Conservation (phyloP, 1,140 invertebrate genomes). For the Leptinotarsa lineolata region DNA sequence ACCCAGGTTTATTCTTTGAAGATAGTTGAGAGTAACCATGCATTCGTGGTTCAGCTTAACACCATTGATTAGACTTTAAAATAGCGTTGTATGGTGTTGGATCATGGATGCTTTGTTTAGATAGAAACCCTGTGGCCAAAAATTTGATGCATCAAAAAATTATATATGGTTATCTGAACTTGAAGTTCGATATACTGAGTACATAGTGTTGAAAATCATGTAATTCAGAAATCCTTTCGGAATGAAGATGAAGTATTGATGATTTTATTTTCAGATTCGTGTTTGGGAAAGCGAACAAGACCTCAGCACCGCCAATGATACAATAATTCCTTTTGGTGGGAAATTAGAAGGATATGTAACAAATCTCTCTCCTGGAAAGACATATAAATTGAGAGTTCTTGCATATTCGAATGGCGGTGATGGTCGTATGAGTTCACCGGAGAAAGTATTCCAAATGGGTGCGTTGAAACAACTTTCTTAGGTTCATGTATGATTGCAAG, state of each 20-base stretch:
- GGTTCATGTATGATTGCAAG: not conserved
- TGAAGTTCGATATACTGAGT: too few relatives aligned
- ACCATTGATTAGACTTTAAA: too few relatives aligned
- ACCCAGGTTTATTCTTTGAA: too few relatives aligned
- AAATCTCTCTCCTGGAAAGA: conserved; percentile 81
- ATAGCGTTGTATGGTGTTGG: too few relatives aligned
- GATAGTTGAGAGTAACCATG: too few relatives aligned
- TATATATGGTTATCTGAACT: too few relatives aligned
- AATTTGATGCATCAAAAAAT: too few relatives aligned
- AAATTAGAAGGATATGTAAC: conserved; percentile 78
- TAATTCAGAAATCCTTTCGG: not conserved
- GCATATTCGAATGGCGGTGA: conserved; percentile 93
- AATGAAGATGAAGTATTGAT: conserved; percentile 13
- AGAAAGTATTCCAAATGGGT: conserved; percentile 86
- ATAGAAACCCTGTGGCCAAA: too few relatives aligned
- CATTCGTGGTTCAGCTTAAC: too few relatives aligned
- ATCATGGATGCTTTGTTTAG: too few relatives aligned
- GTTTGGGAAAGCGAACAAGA: conserved; percentile 93
- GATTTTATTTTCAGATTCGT: conserved; percentile 65
- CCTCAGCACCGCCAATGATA: conserved; percentile 88
- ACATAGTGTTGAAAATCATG: too few relatives aligned
- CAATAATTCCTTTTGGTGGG: conserved; percentile 73
- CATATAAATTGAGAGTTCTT: conserved; percentile 86
- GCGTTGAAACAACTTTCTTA: conserved; percentile 35
- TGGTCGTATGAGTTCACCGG: conserved; percentile 93